These are phyloP conservation scores for Pocota personata DNA, from an alignment of 2,888 invertebrate species.

Conservation along the genomic window DNA sequence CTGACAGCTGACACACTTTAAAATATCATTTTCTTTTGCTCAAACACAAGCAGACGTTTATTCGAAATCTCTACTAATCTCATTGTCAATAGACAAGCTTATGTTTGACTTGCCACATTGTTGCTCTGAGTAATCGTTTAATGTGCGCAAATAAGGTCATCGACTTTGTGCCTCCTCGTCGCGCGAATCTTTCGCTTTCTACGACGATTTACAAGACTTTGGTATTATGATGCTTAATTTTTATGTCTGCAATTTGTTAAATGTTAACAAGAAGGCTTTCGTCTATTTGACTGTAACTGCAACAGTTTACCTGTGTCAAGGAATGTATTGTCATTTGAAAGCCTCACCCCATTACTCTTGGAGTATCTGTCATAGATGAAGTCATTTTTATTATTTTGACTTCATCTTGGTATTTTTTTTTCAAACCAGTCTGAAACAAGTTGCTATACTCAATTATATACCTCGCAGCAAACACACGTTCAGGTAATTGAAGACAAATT, in stretches of 20 bases:
- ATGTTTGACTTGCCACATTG: not conserved
- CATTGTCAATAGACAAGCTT: not conserved
- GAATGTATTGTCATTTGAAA: not conserved
- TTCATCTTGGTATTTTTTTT: not conserved
- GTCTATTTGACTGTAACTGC: not conserved
- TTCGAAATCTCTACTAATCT: not conserved
- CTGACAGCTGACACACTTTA: not conserved
- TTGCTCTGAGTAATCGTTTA: not conserved
- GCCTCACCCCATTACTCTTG: not conserved
- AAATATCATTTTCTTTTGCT: not conserved
- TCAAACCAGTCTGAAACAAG: not conserved
- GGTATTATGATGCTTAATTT: too few species aligned
- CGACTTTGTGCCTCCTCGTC: not conserved
- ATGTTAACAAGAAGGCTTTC: not conserved
- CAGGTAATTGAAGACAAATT: not conserved
- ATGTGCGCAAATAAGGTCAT: not conserved
- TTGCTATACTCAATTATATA: not conserved
- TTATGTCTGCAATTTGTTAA: not conserved
- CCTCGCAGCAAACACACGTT: not conserved
- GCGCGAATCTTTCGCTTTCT: not conserved
- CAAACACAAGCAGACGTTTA: not conserved
- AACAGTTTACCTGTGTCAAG: not conserved
- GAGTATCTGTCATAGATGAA: not conserved
- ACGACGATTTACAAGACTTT: too few species aligned
- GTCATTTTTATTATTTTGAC: conserved; percentile 1